phyloP scores from a whole-genome alignment of 2,888 invertebrate species.

The Bimastos eiseni region DNA sequence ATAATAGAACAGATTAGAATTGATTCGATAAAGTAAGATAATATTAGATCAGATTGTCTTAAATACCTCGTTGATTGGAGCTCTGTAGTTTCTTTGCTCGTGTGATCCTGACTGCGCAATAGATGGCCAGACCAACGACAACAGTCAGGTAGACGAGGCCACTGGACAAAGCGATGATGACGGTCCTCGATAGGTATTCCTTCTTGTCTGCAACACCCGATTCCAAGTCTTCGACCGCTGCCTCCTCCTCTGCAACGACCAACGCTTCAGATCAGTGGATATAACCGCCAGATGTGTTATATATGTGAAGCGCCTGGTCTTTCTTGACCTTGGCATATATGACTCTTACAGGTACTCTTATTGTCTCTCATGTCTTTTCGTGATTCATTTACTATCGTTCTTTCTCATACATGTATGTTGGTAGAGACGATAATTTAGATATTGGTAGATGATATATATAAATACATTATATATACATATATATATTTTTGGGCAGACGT shows the following conservation, averaged over 20 bases:
- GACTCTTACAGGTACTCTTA: no score
- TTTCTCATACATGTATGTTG: no score
- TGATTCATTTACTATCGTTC: no score
- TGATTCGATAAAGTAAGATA: neutral
- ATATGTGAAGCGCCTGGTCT: no score
- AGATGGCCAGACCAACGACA: neutral
- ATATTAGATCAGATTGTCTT: neutral
- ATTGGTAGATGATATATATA: no score
- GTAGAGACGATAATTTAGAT: no score
- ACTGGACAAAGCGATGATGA: constrained; percentile 10
- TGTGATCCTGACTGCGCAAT: neutral
- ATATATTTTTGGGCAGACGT: no score
- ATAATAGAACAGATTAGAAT: neutral
- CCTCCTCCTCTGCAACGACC: neutral
- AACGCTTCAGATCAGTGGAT: no score
- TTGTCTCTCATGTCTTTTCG: no score
- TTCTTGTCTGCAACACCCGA: constrained; percentile 19
- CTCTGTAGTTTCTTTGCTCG: neutral
- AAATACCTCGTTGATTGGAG: neutral
- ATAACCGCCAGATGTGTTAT: no score
- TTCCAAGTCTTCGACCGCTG: neutral
- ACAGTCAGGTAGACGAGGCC: neutral
- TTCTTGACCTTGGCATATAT: no score
- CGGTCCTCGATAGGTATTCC: constrained; percentile 42
- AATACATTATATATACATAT: no score